Evolutionary conservation across 2,113 vertebrate species (phyloP).

Genomic region (Pogona vitticeps): DNA sequence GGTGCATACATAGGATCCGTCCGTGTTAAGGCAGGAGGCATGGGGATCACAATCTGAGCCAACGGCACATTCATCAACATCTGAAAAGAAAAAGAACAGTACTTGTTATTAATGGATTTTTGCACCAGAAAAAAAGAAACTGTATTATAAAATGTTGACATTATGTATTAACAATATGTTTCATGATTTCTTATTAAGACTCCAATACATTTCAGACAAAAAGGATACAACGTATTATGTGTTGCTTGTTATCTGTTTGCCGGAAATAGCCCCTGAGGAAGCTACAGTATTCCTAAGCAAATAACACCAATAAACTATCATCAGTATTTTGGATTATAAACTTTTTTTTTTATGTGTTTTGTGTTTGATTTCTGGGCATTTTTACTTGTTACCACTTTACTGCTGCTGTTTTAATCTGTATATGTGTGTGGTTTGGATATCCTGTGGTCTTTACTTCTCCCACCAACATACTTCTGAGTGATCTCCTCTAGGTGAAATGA

Average conservation of each 20-base stretch:
- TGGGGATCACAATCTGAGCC: conserved; percentile 90
- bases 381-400: background rate
- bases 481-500: background rate
- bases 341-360: background rate
- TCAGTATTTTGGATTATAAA: too few relatives aligned
- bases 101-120: background rate
- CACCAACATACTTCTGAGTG: background rate
- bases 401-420: background rate
- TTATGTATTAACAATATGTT: background rate
- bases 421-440: background rate
- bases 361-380: background rate
- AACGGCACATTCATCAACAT: conserved; percentile 94
- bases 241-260: background rate
- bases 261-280: background rate
- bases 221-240: background rate
- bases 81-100: conserved; percentile 67
- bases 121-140: background rate
- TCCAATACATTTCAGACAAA: background rate
- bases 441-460: background rate
- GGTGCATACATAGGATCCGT: conserved; percentile 91
- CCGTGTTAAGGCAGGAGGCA: conserved; percentile 90
- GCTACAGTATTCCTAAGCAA: too few relatives aligned
- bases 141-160: background rate
- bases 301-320: too few relatives aligned
- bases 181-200: background rate